phyloP scores from a whole-genome alignment of 1,140 invertebrate genomes.

The Pentalonia nigronervosa region DNA sequence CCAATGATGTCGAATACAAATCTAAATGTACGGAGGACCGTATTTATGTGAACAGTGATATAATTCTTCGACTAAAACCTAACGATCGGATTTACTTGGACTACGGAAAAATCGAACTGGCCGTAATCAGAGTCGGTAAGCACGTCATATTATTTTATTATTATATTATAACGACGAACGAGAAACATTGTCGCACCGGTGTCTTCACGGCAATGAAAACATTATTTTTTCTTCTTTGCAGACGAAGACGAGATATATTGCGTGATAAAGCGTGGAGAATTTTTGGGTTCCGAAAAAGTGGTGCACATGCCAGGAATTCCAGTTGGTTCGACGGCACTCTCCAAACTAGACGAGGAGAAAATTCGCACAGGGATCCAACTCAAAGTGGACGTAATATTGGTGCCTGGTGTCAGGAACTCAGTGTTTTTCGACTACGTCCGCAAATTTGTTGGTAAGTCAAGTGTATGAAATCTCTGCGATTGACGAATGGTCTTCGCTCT shows the following conservation, averaged over 20 bases:
- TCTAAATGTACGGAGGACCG: constrained; percentile 17
- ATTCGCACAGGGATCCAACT: constrained; percentile 10
- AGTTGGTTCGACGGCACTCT: background rate
- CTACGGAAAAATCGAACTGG: constrained; percentile 49
- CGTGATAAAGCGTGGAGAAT: constrained; percentile 6
- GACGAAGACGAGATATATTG: background rate
- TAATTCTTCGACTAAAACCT: background rate
- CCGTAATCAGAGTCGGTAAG: background rate
- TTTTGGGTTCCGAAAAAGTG: constrained; percentile 8
- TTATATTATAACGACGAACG: background rate
- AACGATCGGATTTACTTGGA: constrained; percentile 19
- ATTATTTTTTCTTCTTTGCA: background rate
- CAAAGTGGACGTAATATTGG: constrained; percentile 27
- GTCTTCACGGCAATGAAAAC: background rate
- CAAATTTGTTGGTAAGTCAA: constrained; percentile 2
- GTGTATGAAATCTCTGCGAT: background rate
- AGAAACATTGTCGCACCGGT: background rate
- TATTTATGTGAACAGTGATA: constrained; percentile 34
- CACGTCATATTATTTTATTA: background rate
- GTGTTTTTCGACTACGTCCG: background rate
- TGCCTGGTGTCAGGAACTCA: constrained; percentile 2
- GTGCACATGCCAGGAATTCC: constrained; percentile 32
- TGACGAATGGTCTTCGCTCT: background rate
- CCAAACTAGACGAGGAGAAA: constrained; percentile 26
- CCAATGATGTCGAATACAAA: constrained; percentile 10